Evolutionary conservation across 2,797 vertebrate species (phyloP).

Genomic region (Yasuhikotakia modesta): DNA sequence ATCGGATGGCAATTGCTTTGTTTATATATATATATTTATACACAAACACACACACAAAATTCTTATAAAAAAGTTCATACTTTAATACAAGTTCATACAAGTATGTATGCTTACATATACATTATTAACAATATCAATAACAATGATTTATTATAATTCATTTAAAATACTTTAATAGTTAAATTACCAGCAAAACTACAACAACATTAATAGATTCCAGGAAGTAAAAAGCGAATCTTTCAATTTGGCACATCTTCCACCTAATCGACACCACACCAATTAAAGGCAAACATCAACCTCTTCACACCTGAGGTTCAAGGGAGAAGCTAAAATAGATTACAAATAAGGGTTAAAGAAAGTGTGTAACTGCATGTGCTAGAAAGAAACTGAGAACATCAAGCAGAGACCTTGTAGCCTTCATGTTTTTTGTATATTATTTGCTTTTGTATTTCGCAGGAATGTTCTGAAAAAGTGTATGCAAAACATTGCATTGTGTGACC

Average conservation of each 20-base stretch:
- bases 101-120: too few species aligned
- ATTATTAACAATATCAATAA: too few species aligned
- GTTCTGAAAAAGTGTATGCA: conserved; percentile 4
- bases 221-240: neutral
- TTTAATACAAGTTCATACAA: too few species aligned
- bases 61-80: too few species aligned
- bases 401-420: neutral
- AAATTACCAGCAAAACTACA: neutral
- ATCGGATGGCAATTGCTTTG: neutral
- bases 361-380: conserved; percentile 1
- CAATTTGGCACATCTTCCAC: conserved; percentile 26
- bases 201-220: conserved; percentile 2
- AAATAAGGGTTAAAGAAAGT: conserved; percentile 24
- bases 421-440: neutral
- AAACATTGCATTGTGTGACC: conserved; percentile 1
- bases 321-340: conserved; percentile 32
- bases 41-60: too few species aligned
- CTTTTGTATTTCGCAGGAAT: neutral
- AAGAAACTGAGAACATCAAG: neutral
- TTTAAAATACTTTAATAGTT: neutral
- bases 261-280: conserved; percentile 54
- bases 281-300: conserved; percentile 42
- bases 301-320: conserved; percentile 54
- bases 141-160: too few species aligned
- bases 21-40: too few species aligned